Evolutionary conservation across 2,797 vertebrate genomes (phyloP).

Genomic region (Sciaenops ocellatus): DNA sequence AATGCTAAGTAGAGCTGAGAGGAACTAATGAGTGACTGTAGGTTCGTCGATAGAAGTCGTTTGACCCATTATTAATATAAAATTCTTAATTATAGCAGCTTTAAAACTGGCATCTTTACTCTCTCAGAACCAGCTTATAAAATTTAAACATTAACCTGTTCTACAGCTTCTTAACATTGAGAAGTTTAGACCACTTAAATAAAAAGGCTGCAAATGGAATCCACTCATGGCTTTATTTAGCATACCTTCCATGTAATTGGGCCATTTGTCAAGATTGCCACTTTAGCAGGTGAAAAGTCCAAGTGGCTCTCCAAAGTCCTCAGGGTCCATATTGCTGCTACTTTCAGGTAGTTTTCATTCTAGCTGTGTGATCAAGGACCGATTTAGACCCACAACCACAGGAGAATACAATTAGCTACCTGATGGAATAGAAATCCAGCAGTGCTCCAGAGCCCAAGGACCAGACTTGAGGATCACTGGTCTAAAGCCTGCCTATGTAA

Average conservation of each 20-base stretch:
- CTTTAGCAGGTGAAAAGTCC: conserved; percentile 46
- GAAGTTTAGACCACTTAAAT: background rate
- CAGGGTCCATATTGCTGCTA: conserved; percentile 38
- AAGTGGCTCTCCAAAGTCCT: conserved; percentile 59
- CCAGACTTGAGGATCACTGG: conserved; percentile 70
- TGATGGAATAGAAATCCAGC: conserved; percentile 63
- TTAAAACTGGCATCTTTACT: background rate
- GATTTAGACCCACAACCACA: conserved; percentile 48
- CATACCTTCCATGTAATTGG: conserved; percentile 17
- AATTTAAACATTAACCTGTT: background rate
- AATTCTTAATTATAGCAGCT: background rate
- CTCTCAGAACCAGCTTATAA: background rate
- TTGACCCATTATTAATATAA: conserved; percentile 9
- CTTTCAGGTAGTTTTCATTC: conserved; percentile 57
- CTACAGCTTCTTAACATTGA: conserved; percentile 5
- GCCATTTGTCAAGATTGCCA: conserved; percentile 37
- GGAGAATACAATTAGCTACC: conserved; percentile 71
- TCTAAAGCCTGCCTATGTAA: conserved; percentile 74
- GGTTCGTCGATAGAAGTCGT: background rate
- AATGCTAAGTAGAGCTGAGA: background rate
- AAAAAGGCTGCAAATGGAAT: background rate
- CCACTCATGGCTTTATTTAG: conserved; percentile 26
- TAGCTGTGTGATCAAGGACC: conserved; percentile 57
- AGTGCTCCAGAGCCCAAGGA: conserved; percentile 57
- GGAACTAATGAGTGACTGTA: background rate